Evolutionary conservation across 2,797 vertebrate genomes (phyloP).

Genomic region (Thunnus albacares): DNA sequence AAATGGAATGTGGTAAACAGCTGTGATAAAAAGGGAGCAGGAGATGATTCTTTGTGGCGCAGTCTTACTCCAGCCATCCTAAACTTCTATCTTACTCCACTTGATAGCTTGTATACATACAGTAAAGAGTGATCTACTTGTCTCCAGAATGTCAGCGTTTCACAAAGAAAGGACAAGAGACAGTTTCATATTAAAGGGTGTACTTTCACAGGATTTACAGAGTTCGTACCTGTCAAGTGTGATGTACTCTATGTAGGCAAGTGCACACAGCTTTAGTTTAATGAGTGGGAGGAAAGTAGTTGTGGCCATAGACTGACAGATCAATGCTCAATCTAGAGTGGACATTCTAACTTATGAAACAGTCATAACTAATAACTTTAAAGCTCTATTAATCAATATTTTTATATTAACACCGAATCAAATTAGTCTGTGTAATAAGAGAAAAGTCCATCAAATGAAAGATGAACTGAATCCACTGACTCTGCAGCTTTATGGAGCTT

Average conservation of each 20-base stretch:
- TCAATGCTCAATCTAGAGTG: slow-evolving; percentile 11
- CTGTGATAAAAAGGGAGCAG: slow-evolving; percentile 60
- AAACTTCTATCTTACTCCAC: slow-evolving; percentile 26
- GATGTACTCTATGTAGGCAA: not conserved
- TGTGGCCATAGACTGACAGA: slow-evolving; percentile 16
- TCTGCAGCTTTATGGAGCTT: not conserved
- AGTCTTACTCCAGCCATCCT: slow-evolving; percentile 19
- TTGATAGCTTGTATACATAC: slow-evolving; percentile 19
- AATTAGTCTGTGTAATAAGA: not conserved
- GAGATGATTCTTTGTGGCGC: slow-evolving; percentile 33
- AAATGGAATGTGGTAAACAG: slow-evolving; percentile 70
- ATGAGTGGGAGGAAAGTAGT: slow-evolving; percentile 4
- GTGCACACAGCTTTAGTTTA: not conserved
- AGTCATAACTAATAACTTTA: not conserved
- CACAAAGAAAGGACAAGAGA: not conserved
- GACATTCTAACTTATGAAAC: slow-evolving; percentile 12
- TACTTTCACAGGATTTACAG: not conserved
- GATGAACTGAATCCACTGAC: not conserved
- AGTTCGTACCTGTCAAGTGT: not conserved
- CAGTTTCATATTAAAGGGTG: not conserved
- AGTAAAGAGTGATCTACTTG: not conserved
- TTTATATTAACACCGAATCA: slow-evolving; percentile 15
- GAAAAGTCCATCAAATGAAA: not conserved
- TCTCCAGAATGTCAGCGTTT: slow-evolving; percentile 2
- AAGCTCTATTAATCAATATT: slow-evolving; percentile 9